A percentile compares a stretch with the other conserved stretches of the same genome.
These are phyloP conservation scores for Leptopilina syphax DNA, from an alignment of 2,888 invertebrate species.

Conservation along the genomic window DNA sequence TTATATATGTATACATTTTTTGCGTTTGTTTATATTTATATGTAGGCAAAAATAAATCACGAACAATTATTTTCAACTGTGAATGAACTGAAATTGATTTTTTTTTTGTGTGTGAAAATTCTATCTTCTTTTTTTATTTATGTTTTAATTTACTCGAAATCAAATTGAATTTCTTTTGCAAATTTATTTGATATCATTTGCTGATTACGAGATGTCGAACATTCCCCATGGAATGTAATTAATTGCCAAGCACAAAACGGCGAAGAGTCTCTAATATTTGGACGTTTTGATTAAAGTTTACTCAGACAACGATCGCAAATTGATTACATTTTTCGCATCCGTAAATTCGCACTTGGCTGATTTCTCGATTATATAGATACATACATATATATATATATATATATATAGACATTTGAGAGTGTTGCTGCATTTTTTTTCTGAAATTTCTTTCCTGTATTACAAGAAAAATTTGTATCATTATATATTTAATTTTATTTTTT, in stretches of 20 bases:
- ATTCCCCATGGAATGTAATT: slow-evolving; percentile 55
- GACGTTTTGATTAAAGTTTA: slow-evolving; percentile 67
- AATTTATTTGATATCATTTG: slow-evolving; percentile 12
- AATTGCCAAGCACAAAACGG: slow-evolving; percentile 49
- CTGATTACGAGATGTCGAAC: slow-evolving; percentile 6
- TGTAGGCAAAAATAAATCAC: too few relatives aligned
- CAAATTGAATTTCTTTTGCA: slow-evolving; percentile 7
- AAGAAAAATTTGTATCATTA: too few relatives aligned
- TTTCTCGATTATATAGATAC: neutral
- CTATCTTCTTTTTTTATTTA: neutral
- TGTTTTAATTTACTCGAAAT: slow-evolving; percentile 23
- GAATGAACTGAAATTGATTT: slow-evolving; percentile 42
- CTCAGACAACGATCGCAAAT: slow-evolving; percentile 60
- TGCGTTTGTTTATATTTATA: too few relatives aligned
- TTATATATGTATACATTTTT: too few relatives aligned
- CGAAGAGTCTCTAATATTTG: slow-evolving; percentile 67
- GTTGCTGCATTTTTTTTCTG: too few relatives aligned
- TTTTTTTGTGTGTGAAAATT: slow-evolving; percentile 10
- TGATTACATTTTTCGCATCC: slow-evolving; percentile 62
- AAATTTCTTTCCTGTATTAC: too few relatives aligned
- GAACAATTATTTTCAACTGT: too few relatives aligned
- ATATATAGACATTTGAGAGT: too few relatives aligned
- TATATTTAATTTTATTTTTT: too few relatives aligned
- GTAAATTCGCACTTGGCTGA: neutral
- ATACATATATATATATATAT: too few relatives aligned